Base-by-base conservation (phyloP, 2,797 vertebrate genomes). In the Sebastes vulpes region DNA sequence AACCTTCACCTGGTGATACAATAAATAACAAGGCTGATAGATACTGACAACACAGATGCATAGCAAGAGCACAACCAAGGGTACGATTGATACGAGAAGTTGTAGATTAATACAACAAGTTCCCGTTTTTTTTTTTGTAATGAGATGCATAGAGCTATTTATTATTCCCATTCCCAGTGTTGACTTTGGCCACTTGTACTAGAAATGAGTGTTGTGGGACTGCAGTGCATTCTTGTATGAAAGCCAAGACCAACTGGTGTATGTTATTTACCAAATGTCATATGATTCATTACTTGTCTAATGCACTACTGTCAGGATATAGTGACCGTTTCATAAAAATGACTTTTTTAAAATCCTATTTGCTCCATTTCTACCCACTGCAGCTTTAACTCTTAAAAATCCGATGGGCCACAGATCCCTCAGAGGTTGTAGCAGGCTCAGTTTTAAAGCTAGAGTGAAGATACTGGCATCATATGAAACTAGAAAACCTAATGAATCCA, bases 1-100 rank as follows among this genome's bases (percentile, higher is more conserved):
- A 88, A 75, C 77, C 77, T 81, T 84, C 79, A 88, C 75, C 72
- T 57, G 35, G 56, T 85, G 80, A 81, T 76, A 42, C 50, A 65
- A 58, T 59, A 56, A 84, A 83, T 58, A 46, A 77, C 69, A 48
- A 79, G 53, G 59, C 35, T 67, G 75, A 82, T 60, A 70, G 23
- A 76, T 58, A 42, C 31, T 60, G 58, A 75, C 57, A 74, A 48
- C 66, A 53, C 35, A 28, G n/a, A 50, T 29, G 32, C 26, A 73
- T 35, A 35, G n/a, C 67, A 52, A 72, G 57, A 29, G 16, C 54
- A 52, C 48, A 52, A 18, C 18, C 72, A 65, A 32, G 35, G 65
- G 29, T 25, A 21, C 2, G 25, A 26, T 14, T 23, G 50, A 35
- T 35, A 35, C 46, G 57, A 73, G 35, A 79, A 60, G 42, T n/a